Percentiles rank a stretch among this genome's conserved stretches.
phyloP scores from a whole-genome alignment of 2,888 invertebrate genomes.

The Gastrophysa polygoni region DNA sequence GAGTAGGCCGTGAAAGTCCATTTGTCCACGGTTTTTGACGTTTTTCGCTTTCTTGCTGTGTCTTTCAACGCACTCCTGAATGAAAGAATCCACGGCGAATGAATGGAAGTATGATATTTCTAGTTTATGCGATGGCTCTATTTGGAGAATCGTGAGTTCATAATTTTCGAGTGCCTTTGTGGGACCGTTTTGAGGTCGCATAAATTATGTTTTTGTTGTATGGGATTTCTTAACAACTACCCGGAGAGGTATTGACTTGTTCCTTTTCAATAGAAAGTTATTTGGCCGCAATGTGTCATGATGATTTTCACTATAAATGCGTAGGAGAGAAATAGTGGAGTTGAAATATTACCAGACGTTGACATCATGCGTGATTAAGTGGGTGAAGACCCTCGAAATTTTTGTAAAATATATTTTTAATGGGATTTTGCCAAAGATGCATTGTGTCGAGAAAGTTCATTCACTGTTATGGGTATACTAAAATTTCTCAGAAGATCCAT shows the following conservation, averaged over 20 bases:
- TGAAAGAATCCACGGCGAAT: conserved; percentile 40
- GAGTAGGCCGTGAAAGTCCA: conserved; percentile 42
- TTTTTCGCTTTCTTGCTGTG: conserved; percentile 50
- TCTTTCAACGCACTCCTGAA: conserved; percentile 48
- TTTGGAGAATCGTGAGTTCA: conserved; percentile 40
- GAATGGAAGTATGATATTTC: conserved; percentile 49
- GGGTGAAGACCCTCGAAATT: conserved; percentile 33
- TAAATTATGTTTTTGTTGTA: conserved; percentile 49
- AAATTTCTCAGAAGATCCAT: conserved; percentile 10
- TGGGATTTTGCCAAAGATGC: conserved; percentile 31
- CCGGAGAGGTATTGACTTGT: conserved; percentile 28
- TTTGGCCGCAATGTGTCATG: conserved; percentile 50
- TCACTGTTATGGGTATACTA: conserved; percentile 5
- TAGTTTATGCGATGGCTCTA: conserved; percentile 51
- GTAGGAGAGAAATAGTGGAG: not conserved
- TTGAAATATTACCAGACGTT: conserved; percentile 15
- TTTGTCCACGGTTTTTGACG: conserved; percentile 54
- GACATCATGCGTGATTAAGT: conserved; percentile 19
- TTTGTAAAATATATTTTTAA: conserved; percentile 40
- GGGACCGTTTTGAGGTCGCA: conserved; percentile 53
- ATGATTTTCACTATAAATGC: conserved; percentile 35
- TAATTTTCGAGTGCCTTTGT: conserved; percentile 44
- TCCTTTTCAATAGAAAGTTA: conserved; percentile 36
- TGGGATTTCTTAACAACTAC: conserved; percentile 24
- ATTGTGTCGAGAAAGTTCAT: conserved; percentile 18